Evolutionary conservation across 2,888 invertebrate species (phyloP), one percentile per base, ranked within the genome.

Genomic region (Athalia rosae): DNA sequence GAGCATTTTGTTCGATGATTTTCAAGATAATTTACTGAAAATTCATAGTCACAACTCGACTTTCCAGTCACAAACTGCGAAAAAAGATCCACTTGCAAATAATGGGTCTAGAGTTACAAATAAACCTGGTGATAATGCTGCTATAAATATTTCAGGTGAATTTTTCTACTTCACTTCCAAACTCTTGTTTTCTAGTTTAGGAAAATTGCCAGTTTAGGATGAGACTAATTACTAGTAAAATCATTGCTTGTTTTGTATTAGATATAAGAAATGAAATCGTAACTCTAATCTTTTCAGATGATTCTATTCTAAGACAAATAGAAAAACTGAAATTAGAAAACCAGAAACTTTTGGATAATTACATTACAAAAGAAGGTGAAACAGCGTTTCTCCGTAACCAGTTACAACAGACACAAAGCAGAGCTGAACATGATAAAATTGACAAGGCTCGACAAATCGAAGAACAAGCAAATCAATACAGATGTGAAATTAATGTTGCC

Each of bases 321-420:
- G 83, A 83, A 62, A 85, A 85, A 77, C 79, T 88, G 76, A 83
- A 82, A 77, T 79, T 79, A 58, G 87, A 89, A 63, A 86, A 88
- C 71, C 81, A 85, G 47, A 87, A 87, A 58, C 61, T 89, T 9
- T 56, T 84, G 6, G 82, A 84, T 48, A 84, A 87, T 43, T 85
- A 87, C 64, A 84, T 85, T 81, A 84, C 85, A 0, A 89, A 89
- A 77, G 85, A 87, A 62, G 89, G 89, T 4, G 89, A 89, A 79
- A 82, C 83, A 0, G 81, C 80, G 41, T 88, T 86, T 81, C 76
- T 89, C 4, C 80, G 89, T 4, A 84, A 84, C 66, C 87, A 86
- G 66, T 73, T 88, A 5, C 84, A 84, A 41, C 87, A 86, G 77
- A 80, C 82, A 15, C 85, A 86, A 67, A 48, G 80, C 3, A 81